Evolutionary conservation across 2,888 invertebrate genomes (phyloP).

Genomic region (Epinotia ramella): DNA sequence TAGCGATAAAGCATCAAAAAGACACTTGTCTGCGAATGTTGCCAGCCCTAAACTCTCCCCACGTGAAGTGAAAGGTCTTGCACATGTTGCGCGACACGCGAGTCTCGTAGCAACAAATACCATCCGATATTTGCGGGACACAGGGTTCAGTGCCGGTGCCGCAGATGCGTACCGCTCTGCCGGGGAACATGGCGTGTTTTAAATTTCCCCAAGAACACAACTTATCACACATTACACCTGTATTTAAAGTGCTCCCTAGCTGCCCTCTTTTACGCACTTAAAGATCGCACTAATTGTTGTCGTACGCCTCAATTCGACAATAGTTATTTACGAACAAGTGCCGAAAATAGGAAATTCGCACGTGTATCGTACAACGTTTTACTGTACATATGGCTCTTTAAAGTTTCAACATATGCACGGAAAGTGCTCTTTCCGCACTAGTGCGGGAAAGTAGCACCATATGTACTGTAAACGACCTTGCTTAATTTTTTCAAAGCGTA

Average conservation of each 20-base stretch:
- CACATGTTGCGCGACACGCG: constrained; percentile 34
- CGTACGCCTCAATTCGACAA: background rate
- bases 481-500: background rate
- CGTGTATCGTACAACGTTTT: too few relatives aligned
- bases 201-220: background rate
- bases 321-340: too few relatives aligned
- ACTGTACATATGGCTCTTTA: too few relatives aligned
- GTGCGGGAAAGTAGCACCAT: too few relatives aligned
- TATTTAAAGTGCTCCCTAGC: background rate
- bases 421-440: too few relatives aligned
- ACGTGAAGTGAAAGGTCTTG: constrained; percentile 42
- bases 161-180: background rate
- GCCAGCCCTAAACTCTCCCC: constrained; percentile 22
- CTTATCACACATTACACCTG: background rate
- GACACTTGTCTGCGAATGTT: background rate
- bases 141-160: background rate
- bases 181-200: background rate
- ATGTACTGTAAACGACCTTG: background rate
- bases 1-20: background rate
- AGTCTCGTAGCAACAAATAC: constrained; percentile 19
- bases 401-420: too few relatives aligned
- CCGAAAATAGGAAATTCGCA: too few relatives aligned
- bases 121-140: background rate
- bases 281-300: too few relatives aligned
- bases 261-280: background rate